These are phyloP conservation scores for Ophion slaviceki DNA, from an alignment of 2,888 invertebrate genomes.

Conservation along the genomic window DNA sequence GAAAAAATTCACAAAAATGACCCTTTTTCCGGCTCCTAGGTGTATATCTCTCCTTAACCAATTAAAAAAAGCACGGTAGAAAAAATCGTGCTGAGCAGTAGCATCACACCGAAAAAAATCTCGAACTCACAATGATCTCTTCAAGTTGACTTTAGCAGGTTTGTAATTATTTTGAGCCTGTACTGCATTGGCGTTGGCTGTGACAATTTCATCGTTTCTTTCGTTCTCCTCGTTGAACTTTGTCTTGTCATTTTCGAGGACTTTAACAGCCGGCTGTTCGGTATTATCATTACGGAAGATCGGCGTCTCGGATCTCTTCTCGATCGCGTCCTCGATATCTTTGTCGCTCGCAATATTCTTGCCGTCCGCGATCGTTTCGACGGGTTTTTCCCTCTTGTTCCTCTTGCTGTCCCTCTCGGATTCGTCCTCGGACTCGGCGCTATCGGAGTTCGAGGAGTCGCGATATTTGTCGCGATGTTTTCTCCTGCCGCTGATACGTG, in stretches of 20 bases:
- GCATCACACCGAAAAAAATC: neutral
- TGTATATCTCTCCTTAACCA: too few species aligned
- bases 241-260: conserved; percentile 40
- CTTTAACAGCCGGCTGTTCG: conserved; percentile 25
- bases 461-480: conserved; percentile 79
- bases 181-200: conserved; percentile 39
- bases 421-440: conserved; percentile 80
- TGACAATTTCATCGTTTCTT: conserved; percentile 57
- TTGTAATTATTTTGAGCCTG: conserved; percentile 71
- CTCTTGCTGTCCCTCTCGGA: conserved; percentile 64
- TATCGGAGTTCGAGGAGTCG: conserved; percentile 80
- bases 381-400: conserved; percentile 39
- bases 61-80: too few species aligned
- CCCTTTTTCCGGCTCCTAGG: too few species aligned
- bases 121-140: conserved; percentile 82
- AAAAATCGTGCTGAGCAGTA: too few species aligned
- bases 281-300: conserved; percentile 59
- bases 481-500: conserved; percentile 71
- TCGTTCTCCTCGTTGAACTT: conserved; percentile 44
- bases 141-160: conserved; percentile 81
- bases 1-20: too few species aligned
- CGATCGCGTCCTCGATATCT: conserved; percentile 61
- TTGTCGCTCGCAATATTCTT: conserved; percentile 64
- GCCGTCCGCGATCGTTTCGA: conserved; percentile 51
- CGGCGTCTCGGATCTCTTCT: conserved; percentile 41